Evolutionary conservation across 2,888 invertebrate genomes (phyloP), one percentile per base, ranked within the genome.

Genomic region (Phaonia tiefii): DNA sequence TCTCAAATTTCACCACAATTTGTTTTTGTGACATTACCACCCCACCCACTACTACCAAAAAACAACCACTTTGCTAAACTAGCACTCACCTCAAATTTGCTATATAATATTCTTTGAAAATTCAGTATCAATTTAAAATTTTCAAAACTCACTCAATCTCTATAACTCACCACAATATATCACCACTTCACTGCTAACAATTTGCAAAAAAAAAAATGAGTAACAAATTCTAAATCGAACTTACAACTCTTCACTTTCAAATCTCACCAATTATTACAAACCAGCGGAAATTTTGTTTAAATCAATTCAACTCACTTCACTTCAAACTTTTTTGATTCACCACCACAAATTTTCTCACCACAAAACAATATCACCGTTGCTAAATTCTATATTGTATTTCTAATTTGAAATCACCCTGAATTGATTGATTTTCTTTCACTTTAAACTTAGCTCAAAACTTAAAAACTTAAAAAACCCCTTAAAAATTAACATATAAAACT

Each of bases 401-500:
- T 75, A 70, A 81, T 39, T 77, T 72, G 54, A 44, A 74, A 39
- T 65, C 69, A 73, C 63, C 75, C 79, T 17, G 39, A 63, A 60
- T 49, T 49, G 22, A 49, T 26, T 58, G 22, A 49, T 26, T 58
- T 49, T 51, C 67, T 69, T 71, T 83, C 78, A 79, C 80, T 66
- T 60, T 72, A 65, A n/a, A 58, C 31, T 79, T 39, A 77, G 79
- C 77, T 71, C 75, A 20, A 75, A 69, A 31, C 31, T 8, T 67
- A 56, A 37, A 63, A 63, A 63, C 5, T 11, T 20, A 39, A 69
- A 74, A 65, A 71, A 46, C 22, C 81, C 80, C 75, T n/a, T 70
- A 75, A 83, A 84, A 80, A n/a, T n/a, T 70, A 83, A 84, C 75
- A 31, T 79, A 56, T 74, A 78, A 78, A 83, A 80, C 76, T 83